phyloP scores from a whole-genome alignment of 2,888 invertebrate genomes.

The Acronicta psi region DNA sequence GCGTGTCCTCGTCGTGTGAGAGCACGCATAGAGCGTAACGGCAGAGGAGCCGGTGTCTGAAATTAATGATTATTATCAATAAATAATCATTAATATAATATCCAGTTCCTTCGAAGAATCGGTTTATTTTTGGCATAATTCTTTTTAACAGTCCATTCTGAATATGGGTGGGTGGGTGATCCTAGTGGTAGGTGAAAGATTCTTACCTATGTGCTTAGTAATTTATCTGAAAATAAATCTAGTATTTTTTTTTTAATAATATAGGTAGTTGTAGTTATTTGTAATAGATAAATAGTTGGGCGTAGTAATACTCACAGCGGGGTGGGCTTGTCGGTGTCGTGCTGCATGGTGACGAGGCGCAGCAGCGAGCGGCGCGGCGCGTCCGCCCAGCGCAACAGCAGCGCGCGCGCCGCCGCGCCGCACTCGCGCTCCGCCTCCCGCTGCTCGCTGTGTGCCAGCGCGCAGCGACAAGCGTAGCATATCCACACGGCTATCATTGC shows the following conservation, averaged over 20 bases:
- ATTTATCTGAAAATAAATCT: no score
- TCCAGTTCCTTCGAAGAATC: no score
- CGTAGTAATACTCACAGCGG: constrained; percentile 67
- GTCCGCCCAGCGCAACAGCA: constrained; percentile 68
- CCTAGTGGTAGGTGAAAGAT: no score
- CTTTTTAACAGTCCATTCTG: no score
- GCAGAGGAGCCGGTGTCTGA: constrained; percentile 76
- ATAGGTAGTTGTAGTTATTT: no score
- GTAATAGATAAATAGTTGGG: no score
- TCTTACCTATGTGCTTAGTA: no score
- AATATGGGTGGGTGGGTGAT: no score
- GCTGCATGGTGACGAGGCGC: constrained; percentile 69
- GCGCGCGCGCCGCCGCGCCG: constrained; percentile 36
- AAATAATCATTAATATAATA: not conserved
- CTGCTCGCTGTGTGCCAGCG: constrained; percentile 4
- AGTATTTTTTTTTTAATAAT: no score
- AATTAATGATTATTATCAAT: not conserved
- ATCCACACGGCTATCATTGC: constrained; percentile 75
- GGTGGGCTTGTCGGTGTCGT: constrained; percentile 63
- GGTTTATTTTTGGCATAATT: no score
- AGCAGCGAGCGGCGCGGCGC: constrained; percentile 68
- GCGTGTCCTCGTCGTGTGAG: constrained; percentile 52
- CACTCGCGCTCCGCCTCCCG: constrained; percentile 20
- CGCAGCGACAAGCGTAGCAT: constrained; percentile 67
- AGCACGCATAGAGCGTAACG: constrained; percentile 73